phyloP scores from a whole-genome alignment of 2,113 vertebrate species.

The Nerophis ophidion region DNA sequence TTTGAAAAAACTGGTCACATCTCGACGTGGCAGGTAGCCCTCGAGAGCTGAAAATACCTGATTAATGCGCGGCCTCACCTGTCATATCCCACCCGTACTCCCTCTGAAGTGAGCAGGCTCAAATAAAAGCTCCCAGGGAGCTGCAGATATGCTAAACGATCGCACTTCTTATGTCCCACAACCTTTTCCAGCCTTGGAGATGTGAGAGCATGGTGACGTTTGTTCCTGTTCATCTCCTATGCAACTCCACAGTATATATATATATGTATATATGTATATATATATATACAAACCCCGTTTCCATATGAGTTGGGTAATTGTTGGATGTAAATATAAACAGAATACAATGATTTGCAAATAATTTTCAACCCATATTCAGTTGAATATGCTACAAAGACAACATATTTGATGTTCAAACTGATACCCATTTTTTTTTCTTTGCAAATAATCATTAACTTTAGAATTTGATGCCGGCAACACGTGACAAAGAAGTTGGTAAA shows the following conservation, averaged over 20 bases:
- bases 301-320: too few relatives aligned
- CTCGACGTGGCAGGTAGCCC: slow-evolving; percentile 9
- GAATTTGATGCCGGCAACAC: too few relatives aligned
- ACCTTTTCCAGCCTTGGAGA: slow-evolving; percentile 36
- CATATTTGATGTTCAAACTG: too few relatives aligned
- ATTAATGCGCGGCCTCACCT: slow-evolving; percentile 46
- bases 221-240: slow-evolving; percentile 23
- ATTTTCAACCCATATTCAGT: too few relatives aligned
- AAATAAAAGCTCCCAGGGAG: slow-evolving; percentile 52
- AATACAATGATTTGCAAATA: too few relatives aligned
- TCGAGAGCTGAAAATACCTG: slow-evolving; percentile 26
- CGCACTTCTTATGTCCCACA: slow-evolving; percentile 32
- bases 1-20: slow-evolving; percentile 14
- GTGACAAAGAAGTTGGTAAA: too few relatives aligned
- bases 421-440: too few relatives aligned
- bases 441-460: too few relatives aligned
- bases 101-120: slow-evolving; percentile 45
- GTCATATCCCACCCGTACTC: slow-evolving; percentile 39
- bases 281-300: too few relatives aligned
- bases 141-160: slow-evolving; percentile 60
- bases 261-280: neutral
- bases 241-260: slow-evolving; percentile 4
- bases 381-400: too few relatives aligned
- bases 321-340: too few relatives aligned
- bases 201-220: slow-evolving; percentile 18